phyloP scores from a whole-genome alignment of 2,113 vertebrate genomes.

The Coptodon rendalli region DNA sequence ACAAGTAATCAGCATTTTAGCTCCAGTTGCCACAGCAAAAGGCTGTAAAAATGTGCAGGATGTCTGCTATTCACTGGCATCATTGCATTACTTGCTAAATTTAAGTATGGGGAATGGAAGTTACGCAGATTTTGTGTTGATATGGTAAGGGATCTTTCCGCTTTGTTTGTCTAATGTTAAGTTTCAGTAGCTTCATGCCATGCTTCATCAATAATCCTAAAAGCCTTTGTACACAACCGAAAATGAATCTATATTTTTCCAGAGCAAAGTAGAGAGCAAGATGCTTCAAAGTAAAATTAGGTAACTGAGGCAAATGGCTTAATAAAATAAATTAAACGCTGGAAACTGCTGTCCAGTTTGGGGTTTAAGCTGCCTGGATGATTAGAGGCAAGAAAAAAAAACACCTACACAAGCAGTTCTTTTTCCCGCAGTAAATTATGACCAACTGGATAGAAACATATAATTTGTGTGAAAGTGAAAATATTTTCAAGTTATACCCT shows the following conservation, averaged over 20 bases:
- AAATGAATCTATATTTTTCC: neutral
- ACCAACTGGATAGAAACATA: neutral
- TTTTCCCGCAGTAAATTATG: neutral
- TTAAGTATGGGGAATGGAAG: neutral
- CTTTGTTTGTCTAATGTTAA: neutral
- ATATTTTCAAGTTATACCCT: neutral
- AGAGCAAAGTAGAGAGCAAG: neutral
- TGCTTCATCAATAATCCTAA: neutral
- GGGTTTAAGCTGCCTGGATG: neutral
- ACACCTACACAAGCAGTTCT: neutral
- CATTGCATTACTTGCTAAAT: neutral
- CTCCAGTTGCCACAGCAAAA: neutral
- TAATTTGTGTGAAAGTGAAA: neutral
- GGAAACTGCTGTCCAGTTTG: neutral
- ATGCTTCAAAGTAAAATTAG: neutral
- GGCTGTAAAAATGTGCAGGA: neutral
- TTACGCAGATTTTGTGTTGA: neutral
- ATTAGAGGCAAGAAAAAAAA: neutral
- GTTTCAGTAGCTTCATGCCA: neutral
- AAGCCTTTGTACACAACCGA: neutral
- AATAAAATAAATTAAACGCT: neutral
- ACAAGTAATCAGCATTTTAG: neutral
- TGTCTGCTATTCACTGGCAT: neutral
- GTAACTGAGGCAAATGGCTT: neutral
- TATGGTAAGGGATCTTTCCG: accelerated